Percentiles rank a stretch among this genome's conserved stretches.
Evolutionary conservation across 2,888 invertebrate species (phyloP).

Genomic region (Amphipyra tragopoginis): DNA sequence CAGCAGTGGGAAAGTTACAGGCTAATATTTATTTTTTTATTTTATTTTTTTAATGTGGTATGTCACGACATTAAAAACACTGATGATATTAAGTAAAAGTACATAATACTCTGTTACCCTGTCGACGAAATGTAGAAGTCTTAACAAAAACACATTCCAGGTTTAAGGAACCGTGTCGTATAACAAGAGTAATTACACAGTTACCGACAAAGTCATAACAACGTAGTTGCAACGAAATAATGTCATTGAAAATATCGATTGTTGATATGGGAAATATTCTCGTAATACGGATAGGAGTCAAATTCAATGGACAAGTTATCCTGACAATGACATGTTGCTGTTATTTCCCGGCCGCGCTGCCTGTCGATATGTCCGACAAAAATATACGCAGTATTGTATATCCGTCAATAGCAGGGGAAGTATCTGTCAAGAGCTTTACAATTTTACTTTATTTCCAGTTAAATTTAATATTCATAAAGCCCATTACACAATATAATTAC

Average conservation of each 20-base stretch:
- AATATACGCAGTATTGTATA: not conserved
- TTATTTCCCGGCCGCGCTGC: not conserved
- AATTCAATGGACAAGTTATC: slow-evolving; percentile 10
- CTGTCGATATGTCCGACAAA: not conserved
- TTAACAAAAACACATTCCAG: slow-evolving; percentile 9
- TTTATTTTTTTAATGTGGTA: no score
- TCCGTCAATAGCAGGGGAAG: not conserved
- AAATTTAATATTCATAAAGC: no score
- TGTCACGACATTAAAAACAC: no score
- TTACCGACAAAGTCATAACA: slow-evolving; percentile 16
- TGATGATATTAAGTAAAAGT: not conserved
- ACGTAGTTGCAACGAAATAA: not conserved
- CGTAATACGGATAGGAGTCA: slow-evolving; percentile 5
- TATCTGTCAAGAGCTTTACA: not conserved
- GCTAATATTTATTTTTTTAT: no score
- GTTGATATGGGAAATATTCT: slow-evolving; percentile 6
- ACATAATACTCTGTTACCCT: slow-evolving; percentile 6
- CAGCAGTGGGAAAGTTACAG: no score
- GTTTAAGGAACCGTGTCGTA: slow-evolving; percentile 19
- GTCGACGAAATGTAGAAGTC: not conserved
- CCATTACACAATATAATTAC: no score
- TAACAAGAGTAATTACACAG: slow-evolving; percentile 10
- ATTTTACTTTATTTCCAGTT: not conserved
- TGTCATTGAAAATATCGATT: slow-evolving; percentile 1
- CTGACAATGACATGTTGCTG: slow-evolving; percentile 10